Evolutionary conservation across 2,797 vertebrate genomes (phyloP).

Genomic region (Oryzias dopingdopingensis): DNA sequence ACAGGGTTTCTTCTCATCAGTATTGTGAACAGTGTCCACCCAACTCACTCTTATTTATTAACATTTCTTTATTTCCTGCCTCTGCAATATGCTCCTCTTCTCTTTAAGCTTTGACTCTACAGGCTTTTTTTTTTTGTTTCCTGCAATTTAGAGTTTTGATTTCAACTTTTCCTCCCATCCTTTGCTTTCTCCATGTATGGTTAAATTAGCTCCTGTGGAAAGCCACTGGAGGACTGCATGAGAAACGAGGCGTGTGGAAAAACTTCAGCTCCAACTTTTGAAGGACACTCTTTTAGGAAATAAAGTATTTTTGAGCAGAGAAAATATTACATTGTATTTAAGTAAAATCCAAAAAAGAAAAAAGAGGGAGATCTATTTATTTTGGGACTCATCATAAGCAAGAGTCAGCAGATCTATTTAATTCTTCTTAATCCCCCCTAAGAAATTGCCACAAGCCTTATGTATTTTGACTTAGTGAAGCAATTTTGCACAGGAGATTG

Average conservation of each 20-base stretch:
- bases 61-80: conserved; percentile 51
- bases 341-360: conserved; percentile 40
- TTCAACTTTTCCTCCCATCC: conserved; percentile 32
- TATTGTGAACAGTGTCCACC: conserved; percentile 57
- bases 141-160: conserved; percentile 47
- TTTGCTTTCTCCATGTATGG: conserved; percentile 31
- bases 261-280: conserved; percentile 53
- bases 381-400: conserved; percentile 69
- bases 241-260: conserved; percentile 42
- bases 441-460: conserved; percentile 81
- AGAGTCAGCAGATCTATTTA: conserved; percentile 69
- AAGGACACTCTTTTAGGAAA: conserved; percentile 65
- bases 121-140: conserved; percentile 40
- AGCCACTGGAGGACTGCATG: conserved; percentile 58
- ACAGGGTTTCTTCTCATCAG: conserved; percentile 48
- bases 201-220: conserved; percentile 47
- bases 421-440: conserved; percentile 75
- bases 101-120: conserved; percentile 66
- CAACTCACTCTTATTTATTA: conserved; percentile 61
- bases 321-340: conserved; percentile 79
- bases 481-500: conserved; percentile 86
- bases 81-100: conserved; percentile 45
- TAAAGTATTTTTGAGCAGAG: conserved; percentile 74
- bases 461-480: conserved; percentile 83
- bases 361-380: conserved; percentile 79